Conservation (phyloP, 2,797 vertebrate species). For the Spea hammondii region DNA sequence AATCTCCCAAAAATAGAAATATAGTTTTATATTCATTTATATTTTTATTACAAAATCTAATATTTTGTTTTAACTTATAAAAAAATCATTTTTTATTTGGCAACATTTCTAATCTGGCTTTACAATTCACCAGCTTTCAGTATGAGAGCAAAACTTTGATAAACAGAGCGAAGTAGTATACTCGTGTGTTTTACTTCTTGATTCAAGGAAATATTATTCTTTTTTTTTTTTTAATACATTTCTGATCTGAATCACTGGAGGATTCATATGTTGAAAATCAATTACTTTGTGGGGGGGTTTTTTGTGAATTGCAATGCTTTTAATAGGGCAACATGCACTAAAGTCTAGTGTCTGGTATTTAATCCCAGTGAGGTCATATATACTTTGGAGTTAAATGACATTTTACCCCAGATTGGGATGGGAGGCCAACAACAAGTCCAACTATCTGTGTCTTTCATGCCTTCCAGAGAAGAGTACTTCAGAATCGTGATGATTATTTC, state of each 20-base stretch:
- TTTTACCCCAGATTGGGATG: neutral
- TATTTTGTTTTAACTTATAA: neutral
- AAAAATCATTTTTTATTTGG: neutral
- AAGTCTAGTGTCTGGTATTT: neutral
- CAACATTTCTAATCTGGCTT: too few relatives aligned
- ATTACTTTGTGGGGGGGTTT: neutral
- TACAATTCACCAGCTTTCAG: neutral
- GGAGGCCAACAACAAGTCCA: neutral
- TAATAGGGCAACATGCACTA: neutral
- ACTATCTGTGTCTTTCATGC: neutral
- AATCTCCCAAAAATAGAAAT: neutral
- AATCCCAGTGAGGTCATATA: neutral
- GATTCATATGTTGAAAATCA: slow-evolving; percentile 1
- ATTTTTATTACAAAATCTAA: neutral
- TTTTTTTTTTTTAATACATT: neutral
- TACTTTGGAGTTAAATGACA: neutral
- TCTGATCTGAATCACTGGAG: slow-evolving; percentile 10
- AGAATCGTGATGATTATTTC: too few relatives aligned
- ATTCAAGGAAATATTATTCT: neutral
- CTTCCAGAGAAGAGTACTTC: too few relatives aligned
- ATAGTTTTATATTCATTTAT: neutral
- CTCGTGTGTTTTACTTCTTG: neutral
- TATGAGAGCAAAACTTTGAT: neutral
- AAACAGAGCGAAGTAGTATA: neutral
- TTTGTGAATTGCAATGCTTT: too few relatives aligned